phyloP scores from a whole-genome alignment of 1,140 invertebrate species.

The Aphelenchoides besseyi region DNA sequence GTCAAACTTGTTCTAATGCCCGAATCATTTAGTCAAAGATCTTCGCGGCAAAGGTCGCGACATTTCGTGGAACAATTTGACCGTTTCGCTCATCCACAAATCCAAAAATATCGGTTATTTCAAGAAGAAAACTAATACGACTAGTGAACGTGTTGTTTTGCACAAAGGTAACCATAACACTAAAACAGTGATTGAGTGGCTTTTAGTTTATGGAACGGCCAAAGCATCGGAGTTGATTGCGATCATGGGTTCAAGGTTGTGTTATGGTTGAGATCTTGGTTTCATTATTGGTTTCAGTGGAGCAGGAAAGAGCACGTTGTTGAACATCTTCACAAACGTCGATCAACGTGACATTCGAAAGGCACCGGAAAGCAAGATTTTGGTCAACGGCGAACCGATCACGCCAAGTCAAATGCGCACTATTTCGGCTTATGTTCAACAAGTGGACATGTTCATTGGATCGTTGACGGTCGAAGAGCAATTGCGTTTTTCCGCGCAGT shows the following conservation, averaged over 20 bases:
- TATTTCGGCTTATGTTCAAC: slow-evolving; percentile 67
- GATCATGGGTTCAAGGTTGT: slow-evolving; percentile 75
- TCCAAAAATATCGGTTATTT: background rate
- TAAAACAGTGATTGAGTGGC: background rate
- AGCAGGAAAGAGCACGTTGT: slow-evolving; percentile 86
- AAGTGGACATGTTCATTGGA: slow-evolving; percentile 67
- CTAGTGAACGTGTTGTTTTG: background rate
- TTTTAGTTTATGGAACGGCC: slow-evolving; percentile 76
- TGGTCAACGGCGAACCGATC: slow-evolving; percentile 43
- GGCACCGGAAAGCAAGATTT: slow-evolving; percentile 49
- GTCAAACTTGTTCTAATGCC: background rate
- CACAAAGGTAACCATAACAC: background rate
- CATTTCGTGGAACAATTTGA: background rate
- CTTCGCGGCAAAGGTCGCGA: background rate
- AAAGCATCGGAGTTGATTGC: slow-evolving; percentile 82
- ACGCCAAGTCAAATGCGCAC: slow-evolving; percentile 54
- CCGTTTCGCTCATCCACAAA: background rate
- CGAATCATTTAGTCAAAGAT: background rate
- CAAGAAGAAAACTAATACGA: background rate
- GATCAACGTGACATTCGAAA: slow-evolving; percentile 30
- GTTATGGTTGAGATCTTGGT: background rate
- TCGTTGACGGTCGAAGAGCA: slow-evolving; percentile 67
- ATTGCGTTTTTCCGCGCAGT: slow-evolving; percentile 64
- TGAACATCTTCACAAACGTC: slow-evolving; percentile 74
- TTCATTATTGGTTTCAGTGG: slow-evolving; percentile 68